A percentile compares a stretch with the other conserved stretches of the same genome.
Evolutionary conservation across 2,888 invertebrate species (phyloP).

Genomic region (Phalera bucephala): DNA sequence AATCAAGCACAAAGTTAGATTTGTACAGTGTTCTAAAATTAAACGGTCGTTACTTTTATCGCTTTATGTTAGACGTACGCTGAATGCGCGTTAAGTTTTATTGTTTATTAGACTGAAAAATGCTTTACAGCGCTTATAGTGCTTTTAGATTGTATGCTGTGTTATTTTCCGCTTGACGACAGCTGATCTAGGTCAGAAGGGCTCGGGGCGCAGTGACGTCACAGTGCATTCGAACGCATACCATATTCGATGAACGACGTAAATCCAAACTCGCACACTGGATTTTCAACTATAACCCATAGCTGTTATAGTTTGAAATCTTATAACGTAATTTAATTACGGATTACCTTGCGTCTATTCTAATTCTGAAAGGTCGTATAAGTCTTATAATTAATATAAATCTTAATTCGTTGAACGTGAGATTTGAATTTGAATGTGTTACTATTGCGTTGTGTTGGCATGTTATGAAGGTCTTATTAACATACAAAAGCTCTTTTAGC

Average conservation of each 20-base stretch:
- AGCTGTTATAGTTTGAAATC: constrained; percentile 15
- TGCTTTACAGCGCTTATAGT: constrained; percentile 18
- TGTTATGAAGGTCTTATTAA: constrained; percentile 37
- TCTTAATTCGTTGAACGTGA: constrained; percentile 25
- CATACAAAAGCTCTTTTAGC: constrained; percentile 33
- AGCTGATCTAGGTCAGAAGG: constrained; percentile 64
- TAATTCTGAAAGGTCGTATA: constrained; percentile 24
- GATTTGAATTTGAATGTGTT: constrained; percentile 31
- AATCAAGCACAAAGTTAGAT: constrained; percentile 14
- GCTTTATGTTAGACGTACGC: constrained; percentile 10
- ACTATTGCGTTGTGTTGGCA: constrained; percentile 36
- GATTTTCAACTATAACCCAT: constrained; percentile 15
- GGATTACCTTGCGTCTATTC: constrained; percentile 31
- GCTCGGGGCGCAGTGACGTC: constrained; percentile 62
- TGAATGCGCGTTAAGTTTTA: constrained; percentile 12
- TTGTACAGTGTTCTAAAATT: constrained; percentile 10
- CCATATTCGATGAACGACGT: constrained; percentile 32
- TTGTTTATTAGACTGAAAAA: constrained; percentile 14
- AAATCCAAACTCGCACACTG: constrained; percentile 11
- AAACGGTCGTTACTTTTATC: constrained; percentile 11
- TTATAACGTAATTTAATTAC: constrained; percentile 17
- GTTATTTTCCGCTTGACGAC: constrained; percentile 62
- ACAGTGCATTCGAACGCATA: constrained; percentile 55
- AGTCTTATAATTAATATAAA: constrained; percentile 23
- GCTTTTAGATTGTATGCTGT: constrained; percentile 25